Evolutionary conservation across 30 jellyfish, hydroid and myxozoan species (phyloP).

Genomic region (Sanderia malayensis): DNA sequence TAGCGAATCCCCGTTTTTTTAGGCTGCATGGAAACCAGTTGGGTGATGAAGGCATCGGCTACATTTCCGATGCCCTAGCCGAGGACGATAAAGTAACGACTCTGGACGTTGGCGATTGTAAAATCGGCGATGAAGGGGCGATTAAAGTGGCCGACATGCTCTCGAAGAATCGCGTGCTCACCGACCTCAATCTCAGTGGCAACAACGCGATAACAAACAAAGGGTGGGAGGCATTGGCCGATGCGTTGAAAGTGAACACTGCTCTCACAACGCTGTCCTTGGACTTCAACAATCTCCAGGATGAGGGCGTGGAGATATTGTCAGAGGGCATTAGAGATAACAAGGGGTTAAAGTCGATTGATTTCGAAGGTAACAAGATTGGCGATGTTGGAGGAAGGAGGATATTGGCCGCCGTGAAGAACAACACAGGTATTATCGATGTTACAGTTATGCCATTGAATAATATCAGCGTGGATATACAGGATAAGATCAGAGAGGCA

Average conservation of each 20-base stretch:
- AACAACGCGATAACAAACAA: constrained; percentile 6
- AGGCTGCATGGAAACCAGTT: constrained; percentile 79
- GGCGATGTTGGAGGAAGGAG: constrained; percentile 71
- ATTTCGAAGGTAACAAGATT: constrained; percentile 63
- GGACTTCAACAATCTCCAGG: constrained; percentile 60
- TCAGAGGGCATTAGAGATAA: constrained; percentile 68
- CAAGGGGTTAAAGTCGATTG: constrained; percentile 49
- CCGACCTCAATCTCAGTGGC: constrained; percentile 55
- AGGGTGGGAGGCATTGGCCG: constrained; percentile 69
- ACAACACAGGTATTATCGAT: constrained; percentile 35
- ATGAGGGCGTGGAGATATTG: constrained; percentile 60
- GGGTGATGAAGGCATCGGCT: constrained; percentile 66
- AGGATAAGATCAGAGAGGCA: constrained; percentile 41
- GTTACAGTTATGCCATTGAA: constrained; percentile 62
- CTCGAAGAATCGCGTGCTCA: constrained; percentile 19
- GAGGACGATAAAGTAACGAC: constrained; percentile 43
- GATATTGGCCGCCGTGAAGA: constrained; percentile 53
- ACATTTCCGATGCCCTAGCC: constrained; percentile 48
- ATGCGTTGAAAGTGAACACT: constrained; percentile 33
- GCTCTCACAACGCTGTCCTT: constrained; percentile 60
- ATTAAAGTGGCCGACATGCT: constrained; percentile 41
- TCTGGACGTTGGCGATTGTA: constrained; percentile 65
- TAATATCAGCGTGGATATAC: constrained; percentile 42
- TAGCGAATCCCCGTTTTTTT: too few relatives aligned
- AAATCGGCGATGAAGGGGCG: constrained; percentile 63